Evolutionary conservation across 2,888 invertebrate species (phyloP).

Genomic region (Phasia obesa): DNA sequence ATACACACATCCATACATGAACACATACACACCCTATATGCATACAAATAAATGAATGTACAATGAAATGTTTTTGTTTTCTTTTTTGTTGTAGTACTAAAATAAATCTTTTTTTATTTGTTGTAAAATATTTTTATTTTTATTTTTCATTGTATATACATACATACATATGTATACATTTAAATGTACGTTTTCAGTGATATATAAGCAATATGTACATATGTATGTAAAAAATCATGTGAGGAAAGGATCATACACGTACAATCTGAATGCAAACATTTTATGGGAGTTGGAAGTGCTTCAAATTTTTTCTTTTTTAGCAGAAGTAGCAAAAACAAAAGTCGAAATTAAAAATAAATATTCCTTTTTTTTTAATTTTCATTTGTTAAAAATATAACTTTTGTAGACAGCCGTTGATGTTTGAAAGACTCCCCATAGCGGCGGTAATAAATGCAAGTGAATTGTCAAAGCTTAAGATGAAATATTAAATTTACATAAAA

Average conservation of each 20-base stretch:
- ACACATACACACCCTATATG: too few species aligned
- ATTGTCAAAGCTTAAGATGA: constrained; percentile 6
- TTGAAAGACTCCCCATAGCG: neutral
- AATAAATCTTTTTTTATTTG: neutral
- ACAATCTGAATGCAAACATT: constrained; percentile 54
- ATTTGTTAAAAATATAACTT: constrained; percentile 29
- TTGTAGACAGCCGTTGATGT: constrained; percentile 14
- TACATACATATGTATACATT: neutral
- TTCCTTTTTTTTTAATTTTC: constrained; percentile 37
- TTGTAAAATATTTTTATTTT: constrained; percentile 22
- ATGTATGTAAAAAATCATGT: constrained; percentile 32
- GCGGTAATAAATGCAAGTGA: constrained; percentile 21
- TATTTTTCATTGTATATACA: neutral
- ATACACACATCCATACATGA: neutral
- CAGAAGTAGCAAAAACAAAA: constrained; percentile 34
- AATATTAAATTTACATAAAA: constrained; percentile 22
- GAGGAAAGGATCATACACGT: constrained; percentile 50
- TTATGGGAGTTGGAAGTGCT: constrained; percentile 63
- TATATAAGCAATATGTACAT: constrained; percentile 29
- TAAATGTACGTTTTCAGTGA: constrained; percentile 28
- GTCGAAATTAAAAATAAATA: constrained; percentile 64
- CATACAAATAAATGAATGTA: too few species aligned
- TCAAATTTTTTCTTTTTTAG: constrained; percentile 41
- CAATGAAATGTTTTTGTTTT: constrained; percentile 10
- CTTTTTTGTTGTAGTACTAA: constrained; percentile 8